phyloP scores from a whole-genome alignment of 2,113 vertebrate genomes.

The Sander vitreus region DNA sequence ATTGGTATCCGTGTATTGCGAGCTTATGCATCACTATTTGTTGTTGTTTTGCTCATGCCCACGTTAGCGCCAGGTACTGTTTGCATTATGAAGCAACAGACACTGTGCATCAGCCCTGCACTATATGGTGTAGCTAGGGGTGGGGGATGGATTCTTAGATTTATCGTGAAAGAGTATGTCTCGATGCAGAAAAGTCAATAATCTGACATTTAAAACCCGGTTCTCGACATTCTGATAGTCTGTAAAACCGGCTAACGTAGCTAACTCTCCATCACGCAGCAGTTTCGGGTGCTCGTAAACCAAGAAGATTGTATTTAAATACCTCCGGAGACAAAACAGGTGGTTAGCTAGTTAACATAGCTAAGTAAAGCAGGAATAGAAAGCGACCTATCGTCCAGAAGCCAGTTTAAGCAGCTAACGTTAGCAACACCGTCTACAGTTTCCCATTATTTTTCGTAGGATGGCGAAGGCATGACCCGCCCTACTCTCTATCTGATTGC shows the following conservation, averaged over 20 bases:
- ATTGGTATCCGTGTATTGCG: neutral
- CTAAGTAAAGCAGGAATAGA: neutral
- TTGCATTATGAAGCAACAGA: neutral
- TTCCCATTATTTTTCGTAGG: too few species aligned
- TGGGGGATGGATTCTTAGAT: too few species aligned
- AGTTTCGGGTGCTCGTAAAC: neutral
- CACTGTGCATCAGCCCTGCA: neutral
- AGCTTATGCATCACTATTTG: neutral
- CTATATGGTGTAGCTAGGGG: neutral
- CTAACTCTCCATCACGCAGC: neutral
- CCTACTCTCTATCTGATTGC: too few species aligned
- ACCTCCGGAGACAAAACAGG: neutral
- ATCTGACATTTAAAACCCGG: too few species aligned
- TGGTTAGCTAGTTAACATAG: neutral
- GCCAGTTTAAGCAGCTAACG: constrained; percentile 5
- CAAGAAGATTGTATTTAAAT: neutral
- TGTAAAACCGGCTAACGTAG: neutral
- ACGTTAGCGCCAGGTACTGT: neutral
- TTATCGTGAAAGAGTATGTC: too few species aligned
- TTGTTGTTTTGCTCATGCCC: neutral
- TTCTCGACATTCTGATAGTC: neutral
- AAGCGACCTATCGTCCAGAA: neutral
- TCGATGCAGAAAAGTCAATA: too few species aligned
- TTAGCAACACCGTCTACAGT: constrained; percentile 1
- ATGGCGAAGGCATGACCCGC: too few species aligned